A percentile compares a stretch with the other conserved stretches of the same genome.
Evolutionary conservation across 2,888 invertebrate species (phyloP).

Genomic region (Chloromyia formosa): DNA sequence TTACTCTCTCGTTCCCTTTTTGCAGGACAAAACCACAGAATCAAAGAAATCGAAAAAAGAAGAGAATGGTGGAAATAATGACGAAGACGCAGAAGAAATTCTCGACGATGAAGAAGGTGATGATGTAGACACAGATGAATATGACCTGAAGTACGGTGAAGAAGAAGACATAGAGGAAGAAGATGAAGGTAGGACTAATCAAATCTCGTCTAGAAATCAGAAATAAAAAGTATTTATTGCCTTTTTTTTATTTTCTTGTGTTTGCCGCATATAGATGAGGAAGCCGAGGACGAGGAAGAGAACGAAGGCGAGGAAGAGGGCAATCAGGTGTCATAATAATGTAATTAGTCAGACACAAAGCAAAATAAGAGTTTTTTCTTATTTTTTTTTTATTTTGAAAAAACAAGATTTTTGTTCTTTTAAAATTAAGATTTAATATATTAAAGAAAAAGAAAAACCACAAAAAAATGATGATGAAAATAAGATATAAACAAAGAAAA

Average conservation of each 20-base stretch:
- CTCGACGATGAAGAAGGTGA: constrained; percentile 59
- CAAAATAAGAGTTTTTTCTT: constrained; percentile 48
- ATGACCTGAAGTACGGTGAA: constrained; percentile 62
- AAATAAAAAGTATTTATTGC: not conserved
- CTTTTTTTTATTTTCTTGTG: constrained; percentile 22
- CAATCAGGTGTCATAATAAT: constrained; percentile 64
- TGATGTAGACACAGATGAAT: constrained; percentile 61
- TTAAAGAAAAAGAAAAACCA: constrained; percentile 40
- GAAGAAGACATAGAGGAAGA: constrained; percentile 56
- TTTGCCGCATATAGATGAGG: constrained; percentile 57
- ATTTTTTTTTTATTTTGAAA: constrained; percentile 48
- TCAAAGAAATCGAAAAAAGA: constrained; percentile 64
- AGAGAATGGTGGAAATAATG: constrained; percentile 55
- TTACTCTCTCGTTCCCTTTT: constrained; percentile 44
- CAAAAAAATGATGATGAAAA: constrained; percentile 35
- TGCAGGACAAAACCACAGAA: constrained; percentile 62
- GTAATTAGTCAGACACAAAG: constrained; percentile 59
- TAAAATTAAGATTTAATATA: constrained; percentile 51
- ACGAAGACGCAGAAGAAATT: constrained; percentile 59
- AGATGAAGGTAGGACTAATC: constrained; percentile 45
- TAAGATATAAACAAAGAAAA: constrained; percentile 13
- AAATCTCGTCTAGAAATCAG: not conserved
- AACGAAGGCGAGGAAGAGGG: constrained; percentile 56
- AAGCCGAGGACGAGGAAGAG: constrained; percentile 60
- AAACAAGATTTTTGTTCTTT: constrained; percentile 49